phyloP scores from a whole-genome alignment of 2,888 invertebrate species.

The Agriopis aurantiaria region DNA sequence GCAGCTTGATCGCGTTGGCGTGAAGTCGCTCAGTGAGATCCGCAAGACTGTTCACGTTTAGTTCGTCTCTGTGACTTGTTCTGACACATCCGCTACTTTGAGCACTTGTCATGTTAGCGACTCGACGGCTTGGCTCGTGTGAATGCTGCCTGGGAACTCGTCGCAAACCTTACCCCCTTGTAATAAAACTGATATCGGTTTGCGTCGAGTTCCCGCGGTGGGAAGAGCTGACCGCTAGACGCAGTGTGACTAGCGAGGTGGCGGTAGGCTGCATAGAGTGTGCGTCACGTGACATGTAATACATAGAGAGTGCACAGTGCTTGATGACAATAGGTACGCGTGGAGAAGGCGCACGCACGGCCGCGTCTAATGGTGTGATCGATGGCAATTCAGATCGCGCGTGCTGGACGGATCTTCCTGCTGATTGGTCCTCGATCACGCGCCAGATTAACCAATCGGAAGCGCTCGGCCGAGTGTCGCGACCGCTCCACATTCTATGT shows the following conservation, averaged over 20 bases:
- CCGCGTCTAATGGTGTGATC: slow-evolving; percentile 1
- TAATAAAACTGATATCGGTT: slow-evolving; percentile 40
- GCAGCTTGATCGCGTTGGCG: slow-evolving; percentile 1
- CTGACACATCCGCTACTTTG: slow-evolving; percentile 46
- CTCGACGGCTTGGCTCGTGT: slow-evolving; percentile 61
- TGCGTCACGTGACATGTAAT: slow-evolving; percentile 55
- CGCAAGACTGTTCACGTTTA: slow-evolving; percentile 27
- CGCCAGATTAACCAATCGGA: background rate
- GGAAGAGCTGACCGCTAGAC: slow-evolving; percentile 52
- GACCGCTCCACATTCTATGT: slow-evolving; percentile 51
- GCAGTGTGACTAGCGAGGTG: slow-evolving; percentile 61
- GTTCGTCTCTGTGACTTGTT: slow-evolving; percentile 32
- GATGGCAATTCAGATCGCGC: slow-evolving; percentile 18
- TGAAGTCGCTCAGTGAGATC: slow-evolving; percentile 26
- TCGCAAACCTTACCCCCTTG: slow-evolving; percentile 38
- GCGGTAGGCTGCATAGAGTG: slow-evolving; percentile 65
- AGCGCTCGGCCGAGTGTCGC: slow-evolving; percentile 7
- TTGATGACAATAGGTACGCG: slow-evolving; percentile 37
- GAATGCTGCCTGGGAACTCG: slow-evolving; percentile 42
- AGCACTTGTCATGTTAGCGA: slow-evolving; percentile 65
- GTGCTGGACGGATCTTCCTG: slow-evolving; percentile 2
- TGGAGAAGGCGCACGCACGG: slow-evolving; percentile 30
- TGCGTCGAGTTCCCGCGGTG: slow-evolving; percentile 34
- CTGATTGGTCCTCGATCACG: slow-evolving; percentile 29
- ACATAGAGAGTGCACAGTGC: slow-evolving; percentile 57